These are phyloP conservation scores for Eupithecia pulchellata DNA, from an alignment of 2,888 invertebrate species.

Conservation along the genomic window DNA sequence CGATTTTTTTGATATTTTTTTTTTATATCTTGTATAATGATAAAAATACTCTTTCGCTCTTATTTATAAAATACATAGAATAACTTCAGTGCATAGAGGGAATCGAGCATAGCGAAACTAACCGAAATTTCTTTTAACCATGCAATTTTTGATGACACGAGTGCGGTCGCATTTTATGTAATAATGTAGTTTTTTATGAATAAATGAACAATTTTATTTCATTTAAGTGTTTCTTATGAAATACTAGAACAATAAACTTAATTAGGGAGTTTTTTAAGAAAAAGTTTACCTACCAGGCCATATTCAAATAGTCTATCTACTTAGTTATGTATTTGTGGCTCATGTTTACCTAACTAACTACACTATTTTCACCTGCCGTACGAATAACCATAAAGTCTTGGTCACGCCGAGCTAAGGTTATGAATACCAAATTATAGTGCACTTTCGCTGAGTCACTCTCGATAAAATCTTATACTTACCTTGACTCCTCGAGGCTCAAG, in stretches of 20 bases:
- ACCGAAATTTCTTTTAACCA: no score
- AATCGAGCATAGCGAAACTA: no score
- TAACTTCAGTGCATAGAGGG: no score
- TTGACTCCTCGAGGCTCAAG: constrained; percentile 41
- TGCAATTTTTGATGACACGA: background rate
- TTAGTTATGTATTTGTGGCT: background rate
- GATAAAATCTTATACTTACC: constrained; percentile 41
- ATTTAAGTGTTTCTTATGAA: background rate
- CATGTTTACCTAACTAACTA: background rate
- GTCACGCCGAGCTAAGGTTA: constrained; percentile 23
- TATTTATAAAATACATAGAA: no score
- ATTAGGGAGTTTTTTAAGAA: background rate
- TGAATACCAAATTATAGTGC: constrained; percentile 33
- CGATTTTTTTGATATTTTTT: no score
- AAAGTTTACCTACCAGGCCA: background rate
- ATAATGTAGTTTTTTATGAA: no score
- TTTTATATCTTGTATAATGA: no score
- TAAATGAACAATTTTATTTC: no score
- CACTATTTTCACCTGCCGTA: constrained; percentile 1
- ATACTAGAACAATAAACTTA: background rate
- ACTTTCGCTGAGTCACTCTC: constrained; percentile 39
- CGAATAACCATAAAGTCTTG: constrained; percentile 24
- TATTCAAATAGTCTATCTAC: constrained; percentile 1
- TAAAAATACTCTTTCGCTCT: no score
- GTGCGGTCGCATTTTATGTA: background rate